Percentiles rank a stretch among this genome's conserved stretches.
These are phyloP conservation scores for Cathartes aura DNA, from an alignment of 2,113 vertebrate species.

Conservation along the genomic window DNA sequence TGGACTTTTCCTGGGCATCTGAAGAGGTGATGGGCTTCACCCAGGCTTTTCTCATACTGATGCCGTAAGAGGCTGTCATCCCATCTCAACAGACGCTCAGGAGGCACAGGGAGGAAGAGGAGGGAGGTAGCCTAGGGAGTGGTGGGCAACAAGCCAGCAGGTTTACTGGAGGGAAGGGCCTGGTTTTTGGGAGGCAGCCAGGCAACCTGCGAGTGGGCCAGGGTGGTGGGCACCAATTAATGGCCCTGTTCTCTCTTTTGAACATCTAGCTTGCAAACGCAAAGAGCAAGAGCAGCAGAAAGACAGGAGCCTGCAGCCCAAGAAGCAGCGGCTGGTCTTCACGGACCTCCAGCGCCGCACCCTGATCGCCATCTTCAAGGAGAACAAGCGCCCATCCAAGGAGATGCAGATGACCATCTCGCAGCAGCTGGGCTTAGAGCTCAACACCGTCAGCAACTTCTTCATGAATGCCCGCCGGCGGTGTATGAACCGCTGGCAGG, in stretches of 20 bases:
- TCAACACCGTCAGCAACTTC: slow-evolving; percentile 99
- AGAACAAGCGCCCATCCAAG: slow-evolving; percentile 97
- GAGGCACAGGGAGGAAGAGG: not conserved
- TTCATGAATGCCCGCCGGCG: slow-evolving; percentile 99
- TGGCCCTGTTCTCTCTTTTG: slow-evolving; percentile 30
- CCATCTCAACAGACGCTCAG: not conserved
- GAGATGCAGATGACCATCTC: slow-evolving; percentile 99
- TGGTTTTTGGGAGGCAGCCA: not conserved
- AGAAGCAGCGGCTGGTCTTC: slow-evolving; percentile 98
- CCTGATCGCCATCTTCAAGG: slow-evolving; percentile 98
- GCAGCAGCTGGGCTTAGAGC: slow-evolving; percentile 96
- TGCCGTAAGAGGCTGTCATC: not conserved
- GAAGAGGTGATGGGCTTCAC: not conserved
- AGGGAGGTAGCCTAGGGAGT: not conserved
- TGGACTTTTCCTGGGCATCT: not conserved
- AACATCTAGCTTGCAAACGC: slow-evolving; percentile 90
- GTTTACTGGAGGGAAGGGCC: not conserved
- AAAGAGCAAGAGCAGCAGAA: slow-evolving; percentile 99
- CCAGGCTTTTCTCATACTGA: not conserved
- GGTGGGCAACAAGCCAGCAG: not conserved
- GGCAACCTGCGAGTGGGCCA: not conserved
- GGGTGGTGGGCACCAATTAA: not conserved
- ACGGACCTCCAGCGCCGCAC: slow-evolving; percentile 98
- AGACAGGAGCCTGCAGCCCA: slow-evolving; percentile 91
- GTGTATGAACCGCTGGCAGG: slow-evolving; percentile 95